Evolutionary conservation across 2,888 invertebrate genomes (phyloP).

Genomic region (Nipponacmea schrenckii): DNA sequence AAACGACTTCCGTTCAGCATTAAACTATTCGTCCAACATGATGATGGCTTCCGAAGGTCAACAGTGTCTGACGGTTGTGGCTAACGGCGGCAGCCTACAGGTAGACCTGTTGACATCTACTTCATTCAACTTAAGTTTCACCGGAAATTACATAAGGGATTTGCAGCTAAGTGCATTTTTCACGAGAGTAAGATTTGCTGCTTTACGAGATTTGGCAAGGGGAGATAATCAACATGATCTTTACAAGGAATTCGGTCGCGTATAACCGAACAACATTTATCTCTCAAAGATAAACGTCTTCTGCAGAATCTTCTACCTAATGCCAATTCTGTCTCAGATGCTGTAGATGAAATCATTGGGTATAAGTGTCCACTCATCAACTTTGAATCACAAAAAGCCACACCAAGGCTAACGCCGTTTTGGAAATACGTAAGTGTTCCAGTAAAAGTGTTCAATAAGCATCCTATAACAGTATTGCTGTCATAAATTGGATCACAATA

Average conservation of each 20-base stretch:
- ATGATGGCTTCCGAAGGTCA: no score
- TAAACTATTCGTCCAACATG: no score
- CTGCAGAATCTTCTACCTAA: conserved; percentile 42
- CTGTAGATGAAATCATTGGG: conserved; percentile 54
- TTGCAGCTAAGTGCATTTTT: background rate
- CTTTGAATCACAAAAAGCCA: conserved; percentile 39
- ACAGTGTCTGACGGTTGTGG: no score
- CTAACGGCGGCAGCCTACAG: no score
- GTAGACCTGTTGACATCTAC: no score
- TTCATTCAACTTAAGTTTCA: no score
- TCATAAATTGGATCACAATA: conserved; percentile 58
- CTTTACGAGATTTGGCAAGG: conserved; percentile 48
- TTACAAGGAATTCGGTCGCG: conserved; percentile 31
- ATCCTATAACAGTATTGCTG: conserved; percentile 48
- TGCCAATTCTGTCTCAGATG: conserved; percentile 51
- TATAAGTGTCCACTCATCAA: conserved; percentile 40
- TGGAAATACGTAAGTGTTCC: conserved; percentile 52
- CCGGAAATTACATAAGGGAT: background rate
- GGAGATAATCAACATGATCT: conserved; percentile 42
- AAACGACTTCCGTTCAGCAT: no score
- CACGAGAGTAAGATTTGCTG: conserved; percentile 36
- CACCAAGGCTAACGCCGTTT: conserved; percentile 49
- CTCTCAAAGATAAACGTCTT: conserved; percentile 44
- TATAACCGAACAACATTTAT: conserved; percentile 45
- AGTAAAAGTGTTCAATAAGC: conserved; percentile 48